These are phyloP conservation scores for Callospermophilus lateralis DNA, from an alignment of 2,113 vertebrate genomes.

Conservation along the genomic window DNA sequence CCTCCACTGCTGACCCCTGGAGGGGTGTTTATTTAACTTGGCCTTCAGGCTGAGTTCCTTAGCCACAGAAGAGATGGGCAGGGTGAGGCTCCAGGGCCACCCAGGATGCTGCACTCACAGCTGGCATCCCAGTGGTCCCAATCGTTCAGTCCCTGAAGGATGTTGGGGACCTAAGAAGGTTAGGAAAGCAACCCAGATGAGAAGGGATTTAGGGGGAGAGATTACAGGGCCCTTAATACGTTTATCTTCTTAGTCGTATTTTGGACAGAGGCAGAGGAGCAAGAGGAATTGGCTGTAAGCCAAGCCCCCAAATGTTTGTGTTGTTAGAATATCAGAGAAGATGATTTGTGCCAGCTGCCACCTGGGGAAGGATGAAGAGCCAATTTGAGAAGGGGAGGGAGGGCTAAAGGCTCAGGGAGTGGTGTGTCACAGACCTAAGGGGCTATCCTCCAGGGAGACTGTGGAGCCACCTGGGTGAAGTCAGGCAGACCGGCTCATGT, in stretches of 20 bases:
- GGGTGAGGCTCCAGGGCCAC: background rate
- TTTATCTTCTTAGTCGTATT: slow-evolving; percentile 61
- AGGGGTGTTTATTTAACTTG: background rate
- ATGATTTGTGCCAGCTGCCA: background rate
- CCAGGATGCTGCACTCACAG: background rate
- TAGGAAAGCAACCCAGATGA: slow-evolving; percentile 45
- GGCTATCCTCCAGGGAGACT: background rate
- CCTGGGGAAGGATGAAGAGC: background rate
- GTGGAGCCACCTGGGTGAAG: background rate
- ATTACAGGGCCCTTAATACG: background rate
- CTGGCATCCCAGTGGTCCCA: background rate
- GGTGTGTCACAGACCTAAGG: background rate
- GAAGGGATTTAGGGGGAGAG: slow-evolving; percentile 27
- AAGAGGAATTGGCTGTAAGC: background rate
- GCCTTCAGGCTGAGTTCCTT: background rate
- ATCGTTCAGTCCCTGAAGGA: background rate
- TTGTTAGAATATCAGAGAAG: background rate
- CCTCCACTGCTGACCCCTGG: background rate
- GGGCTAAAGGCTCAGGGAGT: background rate
- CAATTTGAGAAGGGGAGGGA: background rate
- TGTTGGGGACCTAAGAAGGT: background rate
- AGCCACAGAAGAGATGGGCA: background rate
- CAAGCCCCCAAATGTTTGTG: background rate
- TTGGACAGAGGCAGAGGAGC: slow-evolving; percentile 52
- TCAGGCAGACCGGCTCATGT: background rate